Evolutionary conservation across 1,140 invertebrate genomes (phyloP).

Genomic region (Rhagoletis zephyria): DNA sequence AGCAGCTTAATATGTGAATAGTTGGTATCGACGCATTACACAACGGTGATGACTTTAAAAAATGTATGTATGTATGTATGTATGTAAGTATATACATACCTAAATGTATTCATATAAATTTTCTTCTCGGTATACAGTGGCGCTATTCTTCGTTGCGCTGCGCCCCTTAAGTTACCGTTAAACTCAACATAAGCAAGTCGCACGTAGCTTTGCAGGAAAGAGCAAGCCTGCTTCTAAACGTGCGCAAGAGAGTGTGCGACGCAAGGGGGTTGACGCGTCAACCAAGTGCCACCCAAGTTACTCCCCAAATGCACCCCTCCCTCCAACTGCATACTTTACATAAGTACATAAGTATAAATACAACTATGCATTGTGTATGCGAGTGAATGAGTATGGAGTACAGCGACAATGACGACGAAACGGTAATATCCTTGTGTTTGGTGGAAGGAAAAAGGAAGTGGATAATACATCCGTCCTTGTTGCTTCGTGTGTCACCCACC

Average conservation of each 20-base stretch:
- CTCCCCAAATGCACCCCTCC: background rate
- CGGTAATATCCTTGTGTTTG: conserved; percentile 74
- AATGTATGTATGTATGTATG: background rate
- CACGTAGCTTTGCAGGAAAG: background rate
- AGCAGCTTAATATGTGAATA: background rate
- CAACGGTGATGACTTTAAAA: background rate
- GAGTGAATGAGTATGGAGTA: conserved; percentile 46
- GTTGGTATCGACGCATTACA: background rate
- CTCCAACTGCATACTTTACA: background rate
- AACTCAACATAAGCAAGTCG: background rate
- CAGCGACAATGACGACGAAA: conserved; percentile 67
- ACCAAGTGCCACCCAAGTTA: conserved; percentile 5
- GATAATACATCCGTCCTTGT: conserved; percentile 74
- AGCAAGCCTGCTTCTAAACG: conserved; percentile 5
- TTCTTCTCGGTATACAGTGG: background rate
- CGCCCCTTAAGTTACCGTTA: background rate
- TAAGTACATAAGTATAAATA: background rate
- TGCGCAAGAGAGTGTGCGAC: conserved; percentile 32
- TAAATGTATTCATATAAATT: background rate
- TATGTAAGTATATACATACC: background rate
- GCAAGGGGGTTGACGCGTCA: background rate
- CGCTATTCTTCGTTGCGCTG: background rate
- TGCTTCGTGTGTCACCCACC: conserved; percentile 74
- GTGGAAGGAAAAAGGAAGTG: conserved; percentile 74
- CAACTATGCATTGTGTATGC: background rate